phyloP scores from a whole-genome alignment of 2,888 invertebrate species.

The Nysson spinosus region DNA sequence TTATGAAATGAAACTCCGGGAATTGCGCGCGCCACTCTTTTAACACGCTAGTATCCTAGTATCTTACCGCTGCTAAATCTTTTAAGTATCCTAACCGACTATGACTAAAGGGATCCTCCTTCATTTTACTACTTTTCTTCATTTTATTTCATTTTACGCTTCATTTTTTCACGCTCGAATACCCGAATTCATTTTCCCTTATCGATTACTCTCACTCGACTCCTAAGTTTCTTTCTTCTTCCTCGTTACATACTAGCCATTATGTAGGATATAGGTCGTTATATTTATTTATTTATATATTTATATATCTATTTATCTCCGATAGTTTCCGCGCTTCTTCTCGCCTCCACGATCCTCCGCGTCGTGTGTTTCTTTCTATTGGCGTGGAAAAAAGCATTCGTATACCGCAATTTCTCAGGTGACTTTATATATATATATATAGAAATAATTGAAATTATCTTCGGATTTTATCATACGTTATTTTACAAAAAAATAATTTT shows the following conservation, averaged over 20 bases:
- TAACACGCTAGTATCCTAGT: conserved; percentile 34
- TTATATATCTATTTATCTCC: conserved; percentile 17
- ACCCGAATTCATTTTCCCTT: not conserved
- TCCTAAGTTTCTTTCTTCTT: conserved; percentile 5
- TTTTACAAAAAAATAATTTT: too few relatives aligned
- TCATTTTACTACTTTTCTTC: too few relatives aligned
- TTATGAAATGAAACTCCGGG: too few relatives aligned
- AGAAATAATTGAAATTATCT: too few relatives aligned
- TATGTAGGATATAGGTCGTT: conserved; percentile 12
- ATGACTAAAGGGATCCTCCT: conserved; percentile 55
- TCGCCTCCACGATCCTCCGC: too few relatives aligned
- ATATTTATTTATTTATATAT: conserved; percentile 11
- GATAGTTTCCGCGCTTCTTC: not conserved
- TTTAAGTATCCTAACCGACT: conserved; percentile 57
- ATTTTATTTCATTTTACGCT: not conserved
- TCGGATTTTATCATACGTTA: too few relatives aligned
- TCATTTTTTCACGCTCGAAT: not conserved
- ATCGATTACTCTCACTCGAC: not conserved
- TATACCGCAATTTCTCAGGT: too few relatives aligned
- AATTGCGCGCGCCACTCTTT: too few relatives aligned
- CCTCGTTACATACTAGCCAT: conserved; percentile 32
- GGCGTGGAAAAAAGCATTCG: too few relatives aligned
- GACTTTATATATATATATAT: too few relatives aligned
- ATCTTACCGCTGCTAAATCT: conserved; percentile 58
- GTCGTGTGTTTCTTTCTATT: too few relatives aligned